Conservation (phyloP, 92 coral and sea anemone species). For the Siderastrea radians region DNA sequence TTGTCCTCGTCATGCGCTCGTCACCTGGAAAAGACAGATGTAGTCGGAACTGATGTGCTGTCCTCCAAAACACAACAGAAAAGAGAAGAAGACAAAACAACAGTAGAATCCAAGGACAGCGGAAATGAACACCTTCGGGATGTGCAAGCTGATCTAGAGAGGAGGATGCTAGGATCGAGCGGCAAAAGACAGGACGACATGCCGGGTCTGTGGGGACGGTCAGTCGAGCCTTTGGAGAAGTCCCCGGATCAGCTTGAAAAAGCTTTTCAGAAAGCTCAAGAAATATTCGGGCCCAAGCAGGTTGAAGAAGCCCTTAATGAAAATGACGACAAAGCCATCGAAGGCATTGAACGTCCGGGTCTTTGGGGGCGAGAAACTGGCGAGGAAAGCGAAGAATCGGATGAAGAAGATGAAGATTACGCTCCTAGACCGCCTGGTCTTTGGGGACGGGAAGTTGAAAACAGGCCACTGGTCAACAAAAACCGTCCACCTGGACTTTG, state of each 20-base stretch:
- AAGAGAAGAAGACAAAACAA: neutral
- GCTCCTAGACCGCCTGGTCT: neutral
- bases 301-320: neutral
- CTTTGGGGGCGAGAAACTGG: constrained; percentile 29
- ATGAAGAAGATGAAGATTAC: neutral
- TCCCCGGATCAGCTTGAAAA: neutral
- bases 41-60: neutral
- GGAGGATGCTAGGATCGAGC: neutral
- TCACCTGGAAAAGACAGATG: neutral
- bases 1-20: constrained; percentile 19
- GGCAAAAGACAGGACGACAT: neutral
- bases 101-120: neutral
- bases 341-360: neutral
- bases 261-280: neutral
- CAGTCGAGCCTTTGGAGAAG: neutral
- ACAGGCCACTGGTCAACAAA: neutral
- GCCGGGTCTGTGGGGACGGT: constrained; percentile 32
- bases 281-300: neutral
- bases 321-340: neutral
- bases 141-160: neutral
- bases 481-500: constrained; percentile 4
- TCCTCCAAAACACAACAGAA: neutral
- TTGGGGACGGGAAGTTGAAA: constrained; percentile 26
- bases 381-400: constrained; percentile 1
- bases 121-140: neutral